phyloP scores from a whole-genome alignment of 2,888 invertebrate species.

The Trichopoda pennipes region DNA sequence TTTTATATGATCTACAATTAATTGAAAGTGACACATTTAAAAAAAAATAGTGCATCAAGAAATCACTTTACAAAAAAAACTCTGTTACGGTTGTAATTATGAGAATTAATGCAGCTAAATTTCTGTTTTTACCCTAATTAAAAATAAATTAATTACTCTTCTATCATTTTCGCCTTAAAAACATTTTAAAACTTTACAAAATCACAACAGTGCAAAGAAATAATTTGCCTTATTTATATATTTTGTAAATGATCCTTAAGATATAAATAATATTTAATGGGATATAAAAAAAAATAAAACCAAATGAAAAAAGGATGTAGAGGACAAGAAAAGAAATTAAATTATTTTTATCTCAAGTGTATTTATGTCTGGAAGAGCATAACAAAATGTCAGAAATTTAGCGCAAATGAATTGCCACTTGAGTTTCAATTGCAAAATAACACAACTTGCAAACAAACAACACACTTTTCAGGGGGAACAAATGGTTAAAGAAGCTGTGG shows the following conservation, averaged over 20 bases:
- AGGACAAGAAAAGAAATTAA: conserved; percentile 1
- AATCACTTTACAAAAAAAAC: too few relatives aligned
- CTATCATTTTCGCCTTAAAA: too few relatives aligned
- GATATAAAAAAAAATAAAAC: neutral
- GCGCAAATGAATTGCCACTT: conserved; percentile 67
- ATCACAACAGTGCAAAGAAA: neutral
- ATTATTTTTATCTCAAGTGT: conserved; percentile 55
- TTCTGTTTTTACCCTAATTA: too few relatives aligned
- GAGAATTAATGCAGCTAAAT: too few relatives aligned
- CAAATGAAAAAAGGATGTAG: neutral
- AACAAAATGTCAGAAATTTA: conserved; percentile 66
- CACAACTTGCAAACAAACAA: conserved; percentile 38
- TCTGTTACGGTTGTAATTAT: too few relatives aligned
- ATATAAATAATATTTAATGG: conserved; percentile 23
- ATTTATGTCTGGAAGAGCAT: conserved; percentile 61
- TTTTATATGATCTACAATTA: too few relatives aligned
- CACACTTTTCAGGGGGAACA: neutral
- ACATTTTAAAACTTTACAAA: too few relatives aligned
- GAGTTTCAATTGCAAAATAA: conserved; percentile 60
- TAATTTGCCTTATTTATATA: neutral
- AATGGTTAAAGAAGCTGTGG: neutral
- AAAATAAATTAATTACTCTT: too few relatives aligned
- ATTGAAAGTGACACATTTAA: too few relatives aligned
- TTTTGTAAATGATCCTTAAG: conserved; percentile 21
- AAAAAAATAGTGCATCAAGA: too few relatives aligned